These are phyloP conservation scores for Martes martes DNA, from an alignment of 2,113 vertebrate species.

Conservation along the genomic window DNA sequence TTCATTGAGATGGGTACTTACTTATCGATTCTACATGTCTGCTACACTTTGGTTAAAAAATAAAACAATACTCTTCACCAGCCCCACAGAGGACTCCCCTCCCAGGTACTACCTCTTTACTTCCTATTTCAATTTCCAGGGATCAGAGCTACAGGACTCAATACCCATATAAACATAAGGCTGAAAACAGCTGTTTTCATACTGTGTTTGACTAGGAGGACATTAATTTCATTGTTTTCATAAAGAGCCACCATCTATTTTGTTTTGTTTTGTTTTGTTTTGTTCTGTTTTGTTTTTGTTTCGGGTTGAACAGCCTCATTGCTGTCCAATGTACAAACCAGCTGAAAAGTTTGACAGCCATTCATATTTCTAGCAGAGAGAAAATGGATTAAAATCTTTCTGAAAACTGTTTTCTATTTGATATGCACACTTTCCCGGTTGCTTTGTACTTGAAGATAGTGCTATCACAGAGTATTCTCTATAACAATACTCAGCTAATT, in stretches of 20 bases:
- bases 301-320: not conserved
- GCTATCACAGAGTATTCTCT: slow-evolving; percentile 15
- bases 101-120: rapidly evolving
- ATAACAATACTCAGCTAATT: slow-evolving; percentile 49
- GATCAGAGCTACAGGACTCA: not conserved
- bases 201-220: not conserved
- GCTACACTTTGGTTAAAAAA: not conserved
- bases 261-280: not conserved
- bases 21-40: not conserved
- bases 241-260: not conserved
- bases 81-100: not conserved
- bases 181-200: not conserved
- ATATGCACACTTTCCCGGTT: not conserved
- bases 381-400: slow-evolving; percentile 56
- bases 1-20: not conserved
- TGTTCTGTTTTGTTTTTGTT: not conserved
- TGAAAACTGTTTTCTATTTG: slow-evolving; percentile 10
- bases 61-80: not conserved
- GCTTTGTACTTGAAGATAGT: not conserved
- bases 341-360: not conserved
- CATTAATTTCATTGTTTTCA: not conserved
- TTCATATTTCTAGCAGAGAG: slow-evolving; percentile 44
- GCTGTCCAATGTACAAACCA: not conserved
- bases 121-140: not conserved
- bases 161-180: not conserved